A percentile compares a stretch with the other conserved stretches of the same genome.
These are phyloP conservation scores for Acropternis orthonyx DNA, from an alignment of 2,797 vertebrate species.

Conservation along the genomic window DNA sequence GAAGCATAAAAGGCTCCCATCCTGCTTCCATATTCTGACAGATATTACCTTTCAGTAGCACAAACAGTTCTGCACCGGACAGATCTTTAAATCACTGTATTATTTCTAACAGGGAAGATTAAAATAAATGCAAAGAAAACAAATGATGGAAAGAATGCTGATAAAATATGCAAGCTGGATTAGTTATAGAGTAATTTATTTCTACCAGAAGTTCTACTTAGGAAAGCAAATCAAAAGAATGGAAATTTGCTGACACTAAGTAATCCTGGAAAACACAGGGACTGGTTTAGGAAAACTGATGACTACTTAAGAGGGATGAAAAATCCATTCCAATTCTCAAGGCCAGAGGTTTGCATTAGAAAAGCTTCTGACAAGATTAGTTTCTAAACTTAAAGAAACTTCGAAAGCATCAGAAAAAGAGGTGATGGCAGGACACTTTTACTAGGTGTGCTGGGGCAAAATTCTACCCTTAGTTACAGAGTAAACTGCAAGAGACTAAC, in stretches of 20 bases:
- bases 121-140: constrained; percentile 58
- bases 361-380: background rate
- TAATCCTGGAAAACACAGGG: constrained; percentile 62
- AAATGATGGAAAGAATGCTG: constrained; percentile 42
- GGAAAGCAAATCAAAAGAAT: constrained; percentile 72
- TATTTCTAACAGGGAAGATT: constrained; percentile 46
- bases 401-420: background rate
- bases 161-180: constrained; percentile 69
- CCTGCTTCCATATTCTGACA: background rate
- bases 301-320: constrained; percentile 59
- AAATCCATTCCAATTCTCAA: constrained; percentile 60
- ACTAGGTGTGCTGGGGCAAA: background rate
- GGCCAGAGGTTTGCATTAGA: constrained; percentile 19
- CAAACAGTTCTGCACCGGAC: background rate
- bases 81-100: background rate
- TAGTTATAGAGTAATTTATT: constrained; percentile 72
- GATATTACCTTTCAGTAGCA: background rate
- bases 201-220: constrained; percentile 59
- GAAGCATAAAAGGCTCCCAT: background rate
- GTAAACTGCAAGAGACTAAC: background rate
- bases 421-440: background rate
- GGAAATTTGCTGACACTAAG: constrained; percentile 67
- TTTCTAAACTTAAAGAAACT: background rate
- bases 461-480: background rate
- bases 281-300: constrained; percentile 67